Conservation (phyloP, 2,888 invertebrate genomes). For the Erpobdella octoculata region DNA sequence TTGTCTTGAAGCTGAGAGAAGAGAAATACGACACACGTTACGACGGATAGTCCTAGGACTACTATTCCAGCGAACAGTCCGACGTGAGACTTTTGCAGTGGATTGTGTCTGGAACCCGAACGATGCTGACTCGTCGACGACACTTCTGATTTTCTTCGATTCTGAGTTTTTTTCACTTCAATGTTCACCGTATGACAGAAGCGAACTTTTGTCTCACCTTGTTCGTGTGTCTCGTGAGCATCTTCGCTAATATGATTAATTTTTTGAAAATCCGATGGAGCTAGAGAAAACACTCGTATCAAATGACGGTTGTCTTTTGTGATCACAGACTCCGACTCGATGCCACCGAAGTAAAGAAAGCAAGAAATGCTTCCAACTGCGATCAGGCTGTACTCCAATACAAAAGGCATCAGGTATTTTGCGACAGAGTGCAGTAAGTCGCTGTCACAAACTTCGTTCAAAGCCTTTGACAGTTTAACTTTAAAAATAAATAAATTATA, state of each 20-base stretch:
- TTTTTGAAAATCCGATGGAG: constrained; percentile 11
- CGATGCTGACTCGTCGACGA: not conserved
- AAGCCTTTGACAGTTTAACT: not conserved
- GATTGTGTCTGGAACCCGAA: not conserved
- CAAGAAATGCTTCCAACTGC: constrained; percentile 81
- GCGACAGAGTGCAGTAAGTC: constrained; percentile 9
- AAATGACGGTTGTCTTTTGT: constrained; percentile 3
- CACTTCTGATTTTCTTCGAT: constrained; percentile 9
- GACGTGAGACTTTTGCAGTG: constrained; percentile 50
- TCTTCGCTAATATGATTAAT: not conserved
- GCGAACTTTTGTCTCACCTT: not conserved
- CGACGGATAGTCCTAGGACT: constrained; percentile 49
- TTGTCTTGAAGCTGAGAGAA: constrained; percentile 45
- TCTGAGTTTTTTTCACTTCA: not conserved
- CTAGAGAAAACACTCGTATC: constrained; percentile 10
- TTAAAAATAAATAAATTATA: too few relatives aligned
- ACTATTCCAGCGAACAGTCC: constrained; percentile 50
- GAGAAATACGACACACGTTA: constrained; percentile 46
- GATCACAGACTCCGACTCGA: not conserved
- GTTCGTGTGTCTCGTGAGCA: not conserved
- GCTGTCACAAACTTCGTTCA: constrained; percentile 19
- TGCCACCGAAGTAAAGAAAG: constrained; percentile 13
- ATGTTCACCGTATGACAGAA: not conserved
- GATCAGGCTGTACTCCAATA: constrained; percentile 88
- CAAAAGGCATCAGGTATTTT: constrained; percentile 83